Evolutionary conservation across 2,888 invertebrate species (phyloP), one percentile per base, ranked within the genome.

Genomic region (Coremacera marginata): DNA sequence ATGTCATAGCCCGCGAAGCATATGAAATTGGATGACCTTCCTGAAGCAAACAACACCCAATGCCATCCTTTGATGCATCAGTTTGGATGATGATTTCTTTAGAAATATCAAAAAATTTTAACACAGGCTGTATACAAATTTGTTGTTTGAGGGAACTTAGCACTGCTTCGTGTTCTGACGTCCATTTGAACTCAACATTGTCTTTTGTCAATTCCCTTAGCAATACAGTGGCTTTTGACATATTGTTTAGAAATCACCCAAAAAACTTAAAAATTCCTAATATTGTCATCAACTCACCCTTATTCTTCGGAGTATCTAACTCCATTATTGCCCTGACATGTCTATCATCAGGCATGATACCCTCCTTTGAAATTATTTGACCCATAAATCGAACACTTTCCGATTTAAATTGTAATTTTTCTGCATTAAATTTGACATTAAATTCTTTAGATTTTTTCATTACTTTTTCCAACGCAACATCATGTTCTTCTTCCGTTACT

Each of bases 341-440:
- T 14, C 75, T 75, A 37, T 60, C 34, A 60, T 68, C 73, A 14
- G 44, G 44, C 19, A 16, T 25, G 5, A 80, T 52, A 79, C 79
- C 72, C 71, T 71, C 60, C 19, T 51, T 34, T 34, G 74, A 74
- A n/a, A 77, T 51, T 62, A 62, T 14, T 34, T 77, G 77, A 9
- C 84, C 85, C 52, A 84, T 77, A 81, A 82, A 85, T 79, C 81
- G 83, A 7, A 84, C 82, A 65, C 81, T 44, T 55, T 78, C 79
- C 25, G 68, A 7, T 31, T 57, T 68, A 70, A 68, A 77, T 74
- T 77, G 74, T 2, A 77, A 11, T 37, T 74, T 85, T n/a, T 80
- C 75, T 49, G 14, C 62, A 81, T 85, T 86, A 75, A 86, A 86
- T 79, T 83, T 85, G 25, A 86, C 78, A 62, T 83, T 82, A 67